Evolutionary conservation across 2,113 vertebrate species (phyloP), one percentile per base, ranked within the genome.

Genomic region (Hassar affinis): DNA sequence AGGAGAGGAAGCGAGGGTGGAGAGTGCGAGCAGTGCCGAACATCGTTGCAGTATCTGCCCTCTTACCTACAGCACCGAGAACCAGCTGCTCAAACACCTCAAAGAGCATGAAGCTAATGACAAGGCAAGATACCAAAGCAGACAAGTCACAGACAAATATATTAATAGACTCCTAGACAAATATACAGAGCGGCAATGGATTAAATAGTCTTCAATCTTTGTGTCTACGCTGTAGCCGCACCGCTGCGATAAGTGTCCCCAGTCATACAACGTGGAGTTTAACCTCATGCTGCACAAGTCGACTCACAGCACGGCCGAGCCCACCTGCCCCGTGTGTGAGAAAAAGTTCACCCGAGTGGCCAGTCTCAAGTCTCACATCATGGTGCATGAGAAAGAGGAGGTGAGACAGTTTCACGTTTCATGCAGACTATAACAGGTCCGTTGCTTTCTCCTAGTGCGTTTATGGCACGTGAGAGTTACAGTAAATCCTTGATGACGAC

Each of bases 321-420:
- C 96, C 77, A 96, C 94, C 0, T 99, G 98, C 86, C 97, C 97
- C 0, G 96, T 96, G 56, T 99, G 98, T 92, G 92, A 96, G 86
- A 98, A 98, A 91, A 97, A 92, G 85, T 99, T 99, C 92, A 97
- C 98, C 84, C 94, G 98, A 78, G 96, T 97, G 80, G 98, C 98
- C 89, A 98, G 98, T 90, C 96, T 99, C 91, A 99, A 99, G 90
- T 96, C 98, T 76, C 98, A 99, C 81, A 91, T 98, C 88, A 98
- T 98, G 98, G 94, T 99, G 12, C 98, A 99, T 54, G 97, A 99
- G 86, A 98, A 97, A 89, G 98, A 99, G 89, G 98, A 99, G 96
- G 98, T 99, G 86, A 93, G 90, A 82, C 61, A 17, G 6, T 12
- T 54, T 22, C 27, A 20, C 6, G 38, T 42, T 42, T 42, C 38